Conservation (phyloP, 2,113 vertebrate species). For the Tympanuchus pallidicinctus region DNA sequence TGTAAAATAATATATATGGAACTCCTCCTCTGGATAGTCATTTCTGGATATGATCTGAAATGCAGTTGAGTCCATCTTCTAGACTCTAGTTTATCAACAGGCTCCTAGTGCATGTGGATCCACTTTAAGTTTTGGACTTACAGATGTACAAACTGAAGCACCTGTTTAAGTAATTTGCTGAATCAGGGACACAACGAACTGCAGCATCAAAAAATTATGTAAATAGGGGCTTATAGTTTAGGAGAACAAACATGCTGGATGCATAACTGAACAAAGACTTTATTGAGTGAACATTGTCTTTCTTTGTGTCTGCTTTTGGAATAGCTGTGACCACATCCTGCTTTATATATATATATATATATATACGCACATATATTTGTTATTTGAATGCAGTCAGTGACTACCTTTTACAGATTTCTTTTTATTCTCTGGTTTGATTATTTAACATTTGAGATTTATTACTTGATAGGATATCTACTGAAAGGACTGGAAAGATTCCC, state of each 20-base stretch:
- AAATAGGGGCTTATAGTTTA: slow-evolving; percentile 13
- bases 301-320: slow-evolving; percentile 25
- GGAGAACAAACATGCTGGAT: background rate
- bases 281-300: background rate
- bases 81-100: background rate
- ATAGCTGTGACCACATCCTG: slow-evolving; percentile 16
- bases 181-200: background rate
- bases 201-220: slow-evolving; percentile 8
- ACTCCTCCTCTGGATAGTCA: background rate
- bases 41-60: background rate
- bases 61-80: background rate
- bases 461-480: slow-evolving; percentile 46
- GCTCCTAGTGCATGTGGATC: background rate
- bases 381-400: background rate
- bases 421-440: slow-evolving; percentile 1
- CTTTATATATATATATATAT: background rate
- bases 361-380: slow-evolving; percentile 32
- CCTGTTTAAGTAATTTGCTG: slow-evolving; percentile 23
- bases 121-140: slow-evolving; percentile 3
- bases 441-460: slow-evolving; percentile 47
- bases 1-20: background rate
- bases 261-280: slow-evolving; percentile 9
- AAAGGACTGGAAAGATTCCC: slow-evolving; percentile 52
- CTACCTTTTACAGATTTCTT: slow-evolving; percentile 12
- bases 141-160: background rate